phyloP scores from a whole-genome alignment of 2,797 vertebrate species.

The Tarsius wallacei region DNA sequence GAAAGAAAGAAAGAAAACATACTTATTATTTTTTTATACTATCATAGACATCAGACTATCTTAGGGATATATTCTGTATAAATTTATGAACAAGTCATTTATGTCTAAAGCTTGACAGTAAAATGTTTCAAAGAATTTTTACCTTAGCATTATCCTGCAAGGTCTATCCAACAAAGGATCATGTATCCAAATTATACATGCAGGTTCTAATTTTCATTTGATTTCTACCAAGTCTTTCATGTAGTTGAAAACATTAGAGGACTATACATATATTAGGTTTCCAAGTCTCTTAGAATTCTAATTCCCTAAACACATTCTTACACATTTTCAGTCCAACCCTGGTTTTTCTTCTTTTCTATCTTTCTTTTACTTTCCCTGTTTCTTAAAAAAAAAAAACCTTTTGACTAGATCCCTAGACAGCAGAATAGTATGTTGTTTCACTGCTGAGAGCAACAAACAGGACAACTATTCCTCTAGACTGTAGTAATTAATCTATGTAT shows the following conservation, averaged over 20 bases:
- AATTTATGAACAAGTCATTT: constrained; percentile 25
- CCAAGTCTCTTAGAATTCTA: constrained; percentile 1
- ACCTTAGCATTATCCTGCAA: background rate
- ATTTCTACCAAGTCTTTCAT: constrained; percentile 48
- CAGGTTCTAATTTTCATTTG: background rate
- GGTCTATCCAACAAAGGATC: background rate
- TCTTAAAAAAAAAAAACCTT: constrained; percentile 36
- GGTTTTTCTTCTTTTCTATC: background rate
- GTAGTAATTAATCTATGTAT: constrained; percentile 56
- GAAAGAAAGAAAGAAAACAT: background rate
- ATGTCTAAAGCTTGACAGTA: background rate
- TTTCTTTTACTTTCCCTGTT: constrained; percentile 13
- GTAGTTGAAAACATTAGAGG: background rate
- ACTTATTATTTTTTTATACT: constrained; percentile 61
- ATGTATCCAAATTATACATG: background rate
- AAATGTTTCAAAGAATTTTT: constrained; percentile 67
- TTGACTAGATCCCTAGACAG: constrained; percentile 1
- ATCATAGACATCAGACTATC: background rate
- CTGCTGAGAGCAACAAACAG: constrained; percentile 48
- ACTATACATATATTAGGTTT: constrained; percentile 16
- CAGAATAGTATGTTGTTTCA: constrained; percentile 57
- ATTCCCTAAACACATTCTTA: background rate
- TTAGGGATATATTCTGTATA: constrained; percentile 4
- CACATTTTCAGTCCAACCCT: background rate
- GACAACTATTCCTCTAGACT: constrained; percentile 63